Percentiles rank a stretch among this genome's conserved stretches.
Conservation (phyloP, 2,797 vertebrate species). For the Sebastes kiyomatsui region DNA sequence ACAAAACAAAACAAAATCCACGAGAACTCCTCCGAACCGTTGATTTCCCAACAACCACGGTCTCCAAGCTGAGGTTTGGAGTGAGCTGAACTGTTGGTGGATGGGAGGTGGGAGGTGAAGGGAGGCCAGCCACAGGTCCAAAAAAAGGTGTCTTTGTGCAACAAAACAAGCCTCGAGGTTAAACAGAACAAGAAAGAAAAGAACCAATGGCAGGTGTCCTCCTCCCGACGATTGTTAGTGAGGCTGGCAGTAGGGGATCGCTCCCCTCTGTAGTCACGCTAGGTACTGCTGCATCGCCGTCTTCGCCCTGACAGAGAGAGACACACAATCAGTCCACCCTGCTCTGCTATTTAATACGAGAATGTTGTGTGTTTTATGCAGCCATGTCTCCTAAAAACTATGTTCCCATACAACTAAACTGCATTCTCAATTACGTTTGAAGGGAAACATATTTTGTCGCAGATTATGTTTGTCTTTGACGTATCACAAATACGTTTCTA, state of each 20-base stretch:
- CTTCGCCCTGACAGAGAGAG: slow-evolving; percentile 88
- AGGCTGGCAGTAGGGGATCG: slow-evolving; percentile 71
- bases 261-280: slow-evolving; percentile 87
- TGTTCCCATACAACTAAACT: no score
- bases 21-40: slow-evolving; percentile 31
- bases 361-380: no score
- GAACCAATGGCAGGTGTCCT: slow-evolving; percentile 77
- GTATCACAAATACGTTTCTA: no score
- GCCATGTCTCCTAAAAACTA: no score
- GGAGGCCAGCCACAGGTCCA: slow-evolving; percentile 78
- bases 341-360: accelerated
- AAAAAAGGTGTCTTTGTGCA: slow-evolving; percentile 96
- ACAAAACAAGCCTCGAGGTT: slow-evolving; percentile 69
- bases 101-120: slow-evolving; percentile 38
- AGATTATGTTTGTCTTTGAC: no score
- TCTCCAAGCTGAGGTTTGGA: slow-evolving; percentile 37
- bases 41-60: slow-evolving; percentile 28
- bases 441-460: no score
- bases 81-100: slow-evolving; percentile 6
- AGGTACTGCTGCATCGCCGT: slow-evolving; percentile 98
- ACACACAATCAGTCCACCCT: slow-evolving; percentile 4
- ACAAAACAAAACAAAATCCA: slow-evolving; percentile 46
- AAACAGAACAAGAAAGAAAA: slow-evolving; percentile 47
- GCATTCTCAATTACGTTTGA: accelerated
- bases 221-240: slow-evolving; percentile 46